Conservation (phyloP, 1,140 invertebrate species). For the Bicyclus anynana region DNA sequence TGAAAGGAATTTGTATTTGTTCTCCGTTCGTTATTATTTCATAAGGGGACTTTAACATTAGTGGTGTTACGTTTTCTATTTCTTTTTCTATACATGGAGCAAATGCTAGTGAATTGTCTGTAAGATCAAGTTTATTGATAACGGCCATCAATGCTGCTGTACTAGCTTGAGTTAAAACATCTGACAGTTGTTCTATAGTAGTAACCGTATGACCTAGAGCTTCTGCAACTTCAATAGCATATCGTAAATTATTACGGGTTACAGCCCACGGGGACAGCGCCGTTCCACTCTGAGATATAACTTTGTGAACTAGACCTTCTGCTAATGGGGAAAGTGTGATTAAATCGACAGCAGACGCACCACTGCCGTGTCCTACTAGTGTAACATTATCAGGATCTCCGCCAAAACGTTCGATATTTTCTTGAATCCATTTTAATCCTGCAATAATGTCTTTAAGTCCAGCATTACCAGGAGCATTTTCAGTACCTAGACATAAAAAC, state of each 20-base stretch:
- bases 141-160: slow-evolving; percentile 56
- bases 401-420: slow-evolving; percentile 93
- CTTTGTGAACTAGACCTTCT: slow-evolving; percentile 70
- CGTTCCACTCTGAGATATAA: slow-evolving; percentile 74
- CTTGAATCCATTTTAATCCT: slow-evolving; percentile 92
- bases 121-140: slow-evolving; percentile 59
- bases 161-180: slow-evolving; percentile 51
- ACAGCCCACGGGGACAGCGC: slow-evolving; percentile 74
- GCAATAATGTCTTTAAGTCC: slow-evolving; percentile 96
- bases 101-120: slow-evolving; percentile 57
- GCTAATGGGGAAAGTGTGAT: slow-evolving; percentile 56
- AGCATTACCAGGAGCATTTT: slow-evolving; percentile 89
- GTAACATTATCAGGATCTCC: slow-evolving; percentile 94
- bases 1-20: slow-evolving; percentile 50
- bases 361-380: slow-evolving; percentile 94
- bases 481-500: slow-evolving; percentile 78
- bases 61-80: slow-evolving; percentile 38
- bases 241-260: slow-evolving; percentile 49
- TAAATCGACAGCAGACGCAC: slow-evolving; percentile 95
- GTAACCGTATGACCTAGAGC: slow-evolving; percentile 50
- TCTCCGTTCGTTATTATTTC: slow-evolving; percentile 40
- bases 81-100: slow-evolving; percentile 59
- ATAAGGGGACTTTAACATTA: slow-evolving; percentile 52
- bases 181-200: slow-evolving; percentile 42
- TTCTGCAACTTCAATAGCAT: slow-evolving; percentile 53